These are phyloP conservation scores for Crioceris asparagi DNA, from an alignment of 2,888 invertebrate species.

Conservation along the genomic window DNA sequence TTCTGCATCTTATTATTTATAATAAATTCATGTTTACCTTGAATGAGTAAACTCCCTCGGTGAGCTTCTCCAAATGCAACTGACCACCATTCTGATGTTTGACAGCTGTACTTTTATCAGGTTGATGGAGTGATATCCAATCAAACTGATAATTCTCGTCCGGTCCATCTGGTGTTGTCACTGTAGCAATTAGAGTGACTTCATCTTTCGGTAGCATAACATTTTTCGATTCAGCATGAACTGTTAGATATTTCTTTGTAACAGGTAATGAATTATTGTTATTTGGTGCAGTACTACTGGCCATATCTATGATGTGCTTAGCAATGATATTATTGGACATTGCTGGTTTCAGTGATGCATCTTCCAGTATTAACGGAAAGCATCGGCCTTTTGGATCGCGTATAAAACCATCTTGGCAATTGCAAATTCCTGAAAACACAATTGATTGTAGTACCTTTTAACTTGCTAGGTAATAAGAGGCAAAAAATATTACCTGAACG, in stretches of 20 bases:
- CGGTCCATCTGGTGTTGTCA: conserved; percentile 50
- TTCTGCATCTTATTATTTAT: too few species aligned
- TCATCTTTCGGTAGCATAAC: conserved; percentile 76
- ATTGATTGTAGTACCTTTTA: neutral
- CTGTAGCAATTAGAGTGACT: conserved; percentile 72
- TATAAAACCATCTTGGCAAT: conserved; percentile 54
- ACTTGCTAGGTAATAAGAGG: neutral
- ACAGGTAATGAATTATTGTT: conserved; percentile 38
- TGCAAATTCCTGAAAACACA: conserved; percentile 49
- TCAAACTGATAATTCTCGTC: conserved; percentile 74
- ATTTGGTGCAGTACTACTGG: too few species aligned
- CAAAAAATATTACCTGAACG: conserved; percentile 34
- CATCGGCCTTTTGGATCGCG: conserved; percentile 37
- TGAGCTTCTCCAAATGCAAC: conserved; percentile 71
- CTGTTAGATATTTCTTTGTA: conserved; percentile 56
- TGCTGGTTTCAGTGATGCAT: conserved; percentile 16
- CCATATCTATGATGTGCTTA: conserved; percentile 23
- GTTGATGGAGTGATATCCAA: conserved; percentile 80
- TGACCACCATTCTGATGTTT: conserved; percentile 75
- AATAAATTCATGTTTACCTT: too few species aligned
- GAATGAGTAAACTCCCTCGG: conserved; percentile 80
- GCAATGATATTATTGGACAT: conserved; percentile 24
- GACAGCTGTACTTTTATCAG: conserved; percentile 61
- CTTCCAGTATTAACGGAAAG: conserved; percentile 29
- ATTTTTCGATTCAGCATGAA: conserved; percentile 60